Conservation (phyloP, 2,888 invertebrate species). For the Zootermopsis nevadensis region DNA sequence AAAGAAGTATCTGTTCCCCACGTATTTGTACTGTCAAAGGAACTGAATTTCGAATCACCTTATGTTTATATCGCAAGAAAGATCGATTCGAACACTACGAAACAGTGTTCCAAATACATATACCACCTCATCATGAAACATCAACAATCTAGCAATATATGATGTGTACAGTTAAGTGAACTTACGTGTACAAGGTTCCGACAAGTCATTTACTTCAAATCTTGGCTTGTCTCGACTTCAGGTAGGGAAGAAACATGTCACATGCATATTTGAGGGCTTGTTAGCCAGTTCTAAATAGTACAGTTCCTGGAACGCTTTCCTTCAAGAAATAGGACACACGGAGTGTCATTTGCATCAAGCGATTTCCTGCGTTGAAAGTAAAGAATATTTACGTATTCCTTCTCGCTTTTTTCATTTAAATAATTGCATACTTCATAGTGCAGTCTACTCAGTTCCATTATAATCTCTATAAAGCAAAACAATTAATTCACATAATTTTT, state of each 20-base stretch:
- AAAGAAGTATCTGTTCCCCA: no score
- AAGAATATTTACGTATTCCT: not conserved
- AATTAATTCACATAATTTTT: no score
- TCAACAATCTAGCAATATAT: not conserved
- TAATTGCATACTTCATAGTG: constrained; percentile 22
- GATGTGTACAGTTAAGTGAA: not conserved
- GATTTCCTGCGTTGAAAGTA: not conserved
- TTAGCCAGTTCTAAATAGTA: not conserved
- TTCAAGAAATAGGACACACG: no score
- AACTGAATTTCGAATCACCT: not conserved
- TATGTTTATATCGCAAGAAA: not conserved
- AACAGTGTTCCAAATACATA: not conserved
- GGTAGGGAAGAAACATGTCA: not conserved
- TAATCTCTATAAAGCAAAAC: not conserved
- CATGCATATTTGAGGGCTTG: not conserved
- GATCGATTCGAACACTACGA: not conserved
- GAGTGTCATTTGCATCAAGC: constrained; percentile 23
- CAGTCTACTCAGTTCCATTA: constrained; percentile 12
- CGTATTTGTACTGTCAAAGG: not conserved
- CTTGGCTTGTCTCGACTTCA: not conserved
- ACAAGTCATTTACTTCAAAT: not conserved
- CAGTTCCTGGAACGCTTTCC: no score
- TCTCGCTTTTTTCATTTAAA: constrained; percentile 20
- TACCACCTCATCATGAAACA: not conserved
- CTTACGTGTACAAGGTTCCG: not conserved